Evolutionary conservation across 2,797 vertebrate genomes (phyloP), one percentile per base, ranked within the genome.

Genomic region (Onychomys torridus): DNA sequence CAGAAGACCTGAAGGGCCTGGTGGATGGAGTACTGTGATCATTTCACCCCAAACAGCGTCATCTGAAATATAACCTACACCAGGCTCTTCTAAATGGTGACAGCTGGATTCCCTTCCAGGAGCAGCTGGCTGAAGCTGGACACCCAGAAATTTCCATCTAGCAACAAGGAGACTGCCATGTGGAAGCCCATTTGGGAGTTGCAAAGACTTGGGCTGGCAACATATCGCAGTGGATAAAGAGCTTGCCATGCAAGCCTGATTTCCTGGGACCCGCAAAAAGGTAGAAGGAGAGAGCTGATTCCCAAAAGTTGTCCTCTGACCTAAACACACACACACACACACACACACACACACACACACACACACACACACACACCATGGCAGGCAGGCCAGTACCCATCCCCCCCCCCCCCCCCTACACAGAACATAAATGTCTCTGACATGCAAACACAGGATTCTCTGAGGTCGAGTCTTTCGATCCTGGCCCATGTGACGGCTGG

Each of bases 401-500:
- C 40, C 55, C 55, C 55, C 27, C 37, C 40, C 55, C 55, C 55
- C 27, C 81, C 40, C 23, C 19, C 23, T 11, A 69, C 11, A 69
- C 21, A 37, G 49, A 57, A 78, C 19, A 78, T 34, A 49, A 76
- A 49, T 9, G 37, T 46, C 34, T 85, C 32, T 34, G 17, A 84
- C 63, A 84, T 21, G 27, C n/a, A 52, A 87, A 37, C 49, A n/a
- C 21, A 29, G 2, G 4, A n/a, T n/a, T 61, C 67, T 25, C 1
- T 7, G 21, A 37, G 61, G 27, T 61, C 3, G n/a, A 34, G 69
- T 46, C 94, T 93, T 43, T 69, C 84, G 5, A 0, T 5, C 11
- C n/a, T 21, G 11, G 37, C 13, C 0, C 65, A 0, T 1, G 6
- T 40, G n/a, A 43, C 40, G 23, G 27, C 3, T 23, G 37, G 23